Percentiles rank a stretch among this genome's conserved stretches.
Evolutionary conservation across 2,797 vertebrate species (phyloP).

Genomic region (Orientallactaga sibirica): DNA sequence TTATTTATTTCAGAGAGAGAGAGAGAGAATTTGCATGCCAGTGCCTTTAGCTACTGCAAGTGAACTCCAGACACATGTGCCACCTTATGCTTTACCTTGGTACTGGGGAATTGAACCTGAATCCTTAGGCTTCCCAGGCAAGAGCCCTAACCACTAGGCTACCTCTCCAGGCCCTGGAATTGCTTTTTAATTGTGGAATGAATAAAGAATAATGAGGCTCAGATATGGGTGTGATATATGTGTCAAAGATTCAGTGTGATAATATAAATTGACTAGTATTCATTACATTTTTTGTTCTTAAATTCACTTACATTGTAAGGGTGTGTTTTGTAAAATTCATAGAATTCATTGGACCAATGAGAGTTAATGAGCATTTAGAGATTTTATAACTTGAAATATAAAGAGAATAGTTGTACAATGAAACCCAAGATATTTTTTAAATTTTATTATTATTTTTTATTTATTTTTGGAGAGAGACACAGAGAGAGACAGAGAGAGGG

Average conservation of each 20-base stretch:
- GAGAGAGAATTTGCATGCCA: no score
- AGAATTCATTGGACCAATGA: constrained; percentile 6
- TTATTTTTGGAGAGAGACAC: no score
- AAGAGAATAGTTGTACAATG: neutral
- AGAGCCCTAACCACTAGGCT: no score
- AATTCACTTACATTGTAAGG: neutral
- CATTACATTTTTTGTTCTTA: neutral
- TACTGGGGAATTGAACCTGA: no score
- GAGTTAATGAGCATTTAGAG: constrained; percentile 32
- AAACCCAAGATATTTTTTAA: constrained; percentile 2
- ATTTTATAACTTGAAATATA: constrained; percentile 2
- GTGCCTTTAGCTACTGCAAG: no score
- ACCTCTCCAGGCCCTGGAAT: neutral
- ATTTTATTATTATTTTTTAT: no score
- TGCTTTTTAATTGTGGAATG: neutral
- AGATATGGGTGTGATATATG: neutral
- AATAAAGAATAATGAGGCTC: neutral
- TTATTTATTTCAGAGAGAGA: no score
- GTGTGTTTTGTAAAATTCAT: constrained; percentile 8
- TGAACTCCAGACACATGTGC: no score
- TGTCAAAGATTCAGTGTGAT: neutral
- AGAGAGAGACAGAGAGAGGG: no score
- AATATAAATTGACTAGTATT: neutral
- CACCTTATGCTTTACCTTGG: no score
- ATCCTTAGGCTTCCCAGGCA: no score